Evolutionary conservation across 2,888 invertebrate species (phyloP).

Genomic region (Agrotis segetum): DNA sequence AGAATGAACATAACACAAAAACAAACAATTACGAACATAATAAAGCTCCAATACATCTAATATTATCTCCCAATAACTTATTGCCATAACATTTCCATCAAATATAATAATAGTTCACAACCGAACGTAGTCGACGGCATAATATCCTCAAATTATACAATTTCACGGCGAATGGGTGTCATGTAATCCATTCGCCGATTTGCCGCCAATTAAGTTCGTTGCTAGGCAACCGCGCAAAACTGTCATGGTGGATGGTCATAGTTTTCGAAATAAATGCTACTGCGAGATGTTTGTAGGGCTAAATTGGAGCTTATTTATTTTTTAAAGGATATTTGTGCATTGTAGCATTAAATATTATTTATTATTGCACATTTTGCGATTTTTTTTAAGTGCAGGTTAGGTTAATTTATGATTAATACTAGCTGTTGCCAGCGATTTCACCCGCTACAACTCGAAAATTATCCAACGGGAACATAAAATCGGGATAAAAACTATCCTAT

Average conservation of each 20-base stretch:
- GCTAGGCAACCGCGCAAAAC: slow-evolving; percentile 78
- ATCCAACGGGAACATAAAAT: too few relatives aligned
- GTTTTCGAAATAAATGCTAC: slow-evolving; percentile 26
- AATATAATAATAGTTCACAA: slow-evolving; percentile 30
- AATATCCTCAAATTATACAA: slow-evolving; percentile 60
- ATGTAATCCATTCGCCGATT: slow-evolving; percentile 80
- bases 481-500: too few relatives aligned
- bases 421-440: too few relatives aligned
- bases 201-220: slow-evolving; percentile 84
- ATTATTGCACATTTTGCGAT: too few relatives aligned
- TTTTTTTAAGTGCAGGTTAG: neutral
- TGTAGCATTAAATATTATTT: too few relatives aligned
- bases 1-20: neutral
- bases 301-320: slow-evolving; percentile 10
- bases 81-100: slow-evolving; percentile 18
- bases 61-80: slow-evolving; percentile 18
- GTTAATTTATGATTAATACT: too few relatives aligned
- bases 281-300: neutral
- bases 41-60: neutral
- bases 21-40: neutral
- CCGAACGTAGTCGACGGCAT: slow-evolving; percentile 42
- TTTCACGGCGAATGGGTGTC: slow-evolving; percentile 60
- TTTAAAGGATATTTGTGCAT: neutral
- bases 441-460: too few relatives aligned
- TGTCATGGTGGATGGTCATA: slow-evolving; percentile 73